phyloP scores from a whole-genome alignment of 2,113 vertebrate species.

The mouse (Mus musculus) region GRCm39 chr13:112382501-112383000 shows the following conservation, averaged over 20 bases:
- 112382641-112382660: neutral
- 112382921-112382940: neutral
- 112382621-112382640: neutral
- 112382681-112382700: neutral
- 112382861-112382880: neutral
- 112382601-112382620: neutral
- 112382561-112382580: neutral
- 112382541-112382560: neutral
- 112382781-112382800: neutral
- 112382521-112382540: neutral
- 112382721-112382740: constrained; percentile 10
- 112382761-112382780: neutral
- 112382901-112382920: neutral
- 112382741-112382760: neutral
- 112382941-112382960: neutral
- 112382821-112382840: neutral
- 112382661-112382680: neutral
- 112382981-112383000: neutral
- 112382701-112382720: neutral
- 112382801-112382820: neutral
- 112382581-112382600: neutral
- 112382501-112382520: neutral
- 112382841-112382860: neutral
- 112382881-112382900: neutral
- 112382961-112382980: neutral